Evolutionary conservation across 2,797 vertebrate species (phyloP).

Genomic region (Leptodactylus fallax): DNA sequence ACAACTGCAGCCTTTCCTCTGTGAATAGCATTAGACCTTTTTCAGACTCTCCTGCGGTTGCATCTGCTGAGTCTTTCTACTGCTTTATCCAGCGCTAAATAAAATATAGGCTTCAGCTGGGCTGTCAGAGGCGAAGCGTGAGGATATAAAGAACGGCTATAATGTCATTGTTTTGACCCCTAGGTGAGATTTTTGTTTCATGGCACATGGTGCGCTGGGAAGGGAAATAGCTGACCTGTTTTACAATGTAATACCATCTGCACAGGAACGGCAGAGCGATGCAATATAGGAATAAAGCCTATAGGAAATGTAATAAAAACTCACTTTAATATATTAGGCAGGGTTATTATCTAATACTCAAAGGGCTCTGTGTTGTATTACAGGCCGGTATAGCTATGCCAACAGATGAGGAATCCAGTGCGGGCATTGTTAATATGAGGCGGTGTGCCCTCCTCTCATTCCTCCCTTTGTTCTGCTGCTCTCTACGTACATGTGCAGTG

Average conservation of each 20-base stretch:
- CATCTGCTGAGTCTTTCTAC: not conserved
- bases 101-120: not conserved
- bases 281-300: not conserved
- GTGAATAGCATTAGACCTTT: not conserved
- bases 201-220: not conserved
- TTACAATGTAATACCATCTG: not conserved
- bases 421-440: not conserved
- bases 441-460: not conserved
- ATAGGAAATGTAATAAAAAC: constrained; percentile 33
- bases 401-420: not conserved
- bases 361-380: not conserved
- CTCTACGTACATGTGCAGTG: not conserved
- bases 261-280: not conserved
- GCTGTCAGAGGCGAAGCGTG: not conserved
- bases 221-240: not conserved
- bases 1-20: not conserved
- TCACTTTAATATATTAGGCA: constrained; percentile 25
- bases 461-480: not conserved
- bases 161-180: constrained; percentile 16
- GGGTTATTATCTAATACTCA: not conserved
- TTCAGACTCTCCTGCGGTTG: not conserved
- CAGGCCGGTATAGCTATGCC: not conserved
- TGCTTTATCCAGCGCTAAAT: constrained; percentile 13
- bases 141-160: not conserved
- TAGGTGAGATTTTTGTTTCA: constrained; percentile 2